phyloP scores from a whole-genome alignment of 2,888 invertebrate species.

The Tachina fera region DNA sequence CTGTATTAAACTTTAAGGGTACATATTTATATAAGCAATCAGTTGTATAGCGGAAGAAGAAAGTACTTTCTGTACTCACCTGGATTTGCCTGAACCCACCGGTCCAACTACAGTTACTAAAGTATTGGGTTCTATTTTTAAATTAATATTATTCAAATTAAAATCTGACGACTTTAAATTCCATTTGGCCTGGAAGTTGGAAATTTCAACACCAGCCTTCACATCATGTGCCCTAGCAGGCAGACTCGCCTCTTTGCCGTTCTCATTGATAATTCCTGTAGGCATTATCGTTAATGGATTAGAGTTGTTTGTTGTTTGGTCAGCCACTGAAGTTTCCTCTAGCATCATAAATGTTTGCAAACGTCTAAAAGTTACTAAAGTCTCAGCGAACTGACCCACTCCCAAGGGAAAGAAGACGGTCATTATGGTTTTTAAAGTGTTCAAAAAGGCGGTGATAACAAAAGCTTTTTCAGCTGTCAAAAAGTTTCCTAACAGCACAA shows the following conservation, averaged over 20 bases:
- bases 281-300: slow-evolving; percentile 38
- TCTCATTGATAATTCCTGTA: slow-evolving; percentile 73
- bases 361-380: slow-evolving; percentile 85
- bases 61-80: slow-evolving; percentile 69
- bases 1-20: slow-evolving; percentile 83
- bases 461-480: slow-evolving; percentile 93
- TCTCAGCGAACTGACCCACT: slow-evolving; percentile 86
- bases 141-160: slow-evolving; percentile 86
- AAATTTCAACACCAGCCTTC: slow-evolving; percentile 84
- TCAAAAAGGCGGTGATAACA: slow-evolving; percentile 93
- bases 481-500: slow-evolving; percentile 87
- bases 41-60: neutral
- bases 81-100: slow-evolving; percentile 87
- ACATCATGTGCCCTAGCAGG: slow-evolving; percentile 51
- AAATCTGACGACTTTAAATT: slow-evolving; percentile 85
- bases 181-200: slow-evolving; percentile 89
- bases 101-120: slow-evolving; percentile 88
- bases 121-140: slow-evolving; percentile 86
- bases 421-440: slow-evolving; percentile 92
- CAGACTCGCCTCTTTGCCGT: slow-evolving; percentile 68
- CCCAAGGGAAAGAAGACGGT: slow-evolving; percentile 93
- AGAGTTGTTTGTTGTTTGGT: slow-evolving; percentile 71
- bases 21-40: neutral
- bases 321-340: slow-evolving; percentile 84
- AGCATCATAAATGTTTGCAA: slow-evolving; percentile 86